phyloP scores from a whole-genome alignment of 2,888 invertebrate species.

The Eristalinus aeneus region DNA sequence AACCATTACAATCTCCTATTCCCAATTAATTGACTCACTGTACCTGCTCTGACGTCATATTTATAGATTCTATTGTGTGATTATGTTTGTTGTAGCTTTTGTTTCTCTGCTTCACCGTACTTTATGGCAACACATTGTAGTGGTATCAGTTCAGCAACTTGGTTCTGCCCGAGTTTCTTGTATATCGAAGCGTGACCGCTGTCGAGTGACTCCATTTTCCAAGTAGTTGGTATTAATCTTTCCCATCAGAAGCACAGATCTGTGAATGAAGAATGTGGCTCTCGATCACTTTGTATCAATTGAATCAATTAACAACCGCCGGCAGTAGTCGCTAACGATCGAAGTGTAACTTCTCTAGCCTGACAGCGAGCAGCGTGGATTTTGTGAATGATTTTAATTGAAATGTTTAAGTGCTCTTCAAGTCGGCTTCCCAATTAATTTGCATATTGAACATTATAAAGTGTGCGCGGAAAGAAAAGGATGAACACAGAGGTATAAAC shows the following conservation, averaged over 20 bases:
- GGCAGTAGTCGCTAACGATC: neutral
- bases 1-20: neutral
- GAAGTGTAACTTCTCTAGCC: neutral
- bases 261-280: neutral
- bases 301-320: neutral
- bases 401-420: neutral
- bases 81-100: neutral
- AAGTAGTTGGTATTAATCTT: neutral
- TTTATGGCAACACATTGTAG: neutral
- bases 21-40: neutral
- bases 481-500: neutral
- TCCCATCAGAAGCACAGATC: neutral
- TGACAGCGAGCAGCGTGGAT: neutral
- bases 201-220: neutral
- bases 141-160: neutral
- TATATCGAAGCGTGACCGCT: conserved; percentile 4
- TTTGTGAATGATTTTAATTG: neutral
- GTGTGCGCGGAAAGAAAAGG: neutral
- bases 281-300: neutral
- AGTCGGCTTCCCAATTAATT: neutral
- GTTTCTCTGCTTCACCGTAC: neutral
- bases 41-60: neutral
- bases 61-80: neutral
- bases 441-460: no score
- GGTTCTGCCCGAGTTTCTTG: conserved; percentile 6